Evolutionary conservation across 30 jellyfish, hydroid and myxozoan species (phyloP).

Genomic region (Cassiopea andromeda): DNA sequence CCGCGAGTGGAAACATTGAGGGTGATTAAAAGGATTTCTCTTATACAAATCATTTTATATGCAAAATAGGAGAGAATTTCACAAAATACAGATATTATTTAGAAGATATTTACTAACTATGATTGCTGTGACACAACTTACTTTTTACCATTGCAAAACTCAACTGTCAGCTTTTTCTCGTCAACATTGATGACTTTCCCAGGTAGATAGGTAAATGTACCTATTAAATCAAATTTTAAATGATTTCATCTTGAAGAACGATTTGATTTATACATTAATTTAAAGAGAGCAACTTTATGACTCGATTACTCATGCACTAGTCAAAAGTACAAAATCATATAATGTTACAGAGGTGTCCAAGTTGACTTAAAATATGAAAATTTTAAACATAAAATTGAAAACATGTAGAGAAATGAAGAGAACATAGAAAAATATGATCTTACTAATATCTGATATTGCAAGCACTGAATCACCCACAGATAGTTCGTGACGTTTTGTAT

Average conservation of each 20-base stretch:
- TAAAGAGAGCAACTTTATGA: no score
- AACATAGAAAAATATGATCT: background rate
- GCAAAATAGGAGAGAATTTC: no score
- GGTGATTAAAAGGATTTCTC: no score
- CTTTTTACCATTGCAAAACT: constrained; percentile 63
- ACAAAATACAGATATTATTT: no score
- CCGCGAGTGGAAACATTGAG: no score
- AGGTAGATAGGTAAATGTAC: constrained; percentile 67
- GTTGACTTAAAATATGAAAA: no score
- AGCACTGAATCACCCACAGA: constrained; percentile 60
- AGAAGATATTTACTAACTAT: background rate
- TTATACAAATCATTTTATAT: no score
- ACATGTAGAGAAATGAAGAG: background rate
- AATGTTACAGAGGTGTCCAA: no score
- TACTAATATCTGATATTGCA: constrained; percentile 85
- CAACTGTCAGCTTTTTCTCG: constrained; percentile 47
- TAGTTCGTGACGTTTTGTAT: constrained; percentile 72
- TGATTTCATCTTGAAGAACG: no score
- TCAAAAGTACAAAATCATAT: no score
- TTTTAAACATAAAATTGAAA: background rate
- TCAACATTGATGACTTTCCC: constrained; percentile 53
- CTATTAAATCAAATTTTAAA: background rate
- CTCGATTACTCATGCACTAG: no score
- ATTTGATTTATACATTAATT: no score
- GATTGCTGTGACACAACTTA: constrained; percentile 3